Evolutionary conservation across 2,113 vertebrate species (phyloP).

Genomic region (Leucopternis melanops): DNA sequence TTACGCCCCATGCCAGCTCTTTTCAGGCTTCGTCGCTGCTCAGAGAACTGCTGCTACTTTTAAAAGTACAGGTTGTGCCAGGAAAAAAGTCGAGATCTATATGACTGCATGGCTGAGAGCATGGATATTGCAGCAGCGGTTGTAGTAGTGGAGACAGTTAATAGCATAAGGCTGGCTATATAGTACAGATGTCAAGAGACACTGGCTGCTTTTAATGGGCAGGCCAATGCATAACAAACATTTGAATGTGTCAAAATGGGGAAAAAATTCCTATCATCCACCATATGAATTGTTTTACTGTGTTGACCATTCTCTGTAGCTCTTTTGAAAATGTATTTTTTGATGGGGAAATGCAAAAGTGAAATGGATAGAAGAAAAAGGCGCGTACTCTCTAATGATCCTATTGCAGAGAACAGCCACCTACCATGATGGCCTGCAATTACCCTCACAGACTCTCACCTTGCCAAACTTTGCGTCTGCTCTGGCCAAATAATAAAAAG

Average conservation of each 20-base stretch:
- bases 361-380: background rate
- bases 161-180: background rate
- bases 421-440: fast-evolving
- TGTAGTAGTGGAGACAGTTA: background rate
- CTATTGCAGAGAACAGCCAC: background rate
- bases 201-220: background rate
- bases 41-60: background rate
- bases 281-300: background rate
- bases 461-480: background rate
- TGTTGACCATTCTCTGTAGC: background rate
- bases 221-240: background rate
- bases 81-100: background rate
- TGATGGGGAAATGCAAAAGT: too few relatives aligned
- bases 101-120: background rate
- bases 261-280: background rate
- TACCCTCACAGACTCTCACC: background rate
- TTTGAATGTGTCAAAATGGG: background rate
- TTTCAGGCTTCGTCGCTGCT: background rate
- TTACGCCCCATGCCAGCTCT: background rate
- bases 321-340: background rate
- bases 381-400: fast-evolving
- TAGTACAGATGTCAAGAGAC: background rate
- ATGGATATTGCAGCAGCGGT: background rate
- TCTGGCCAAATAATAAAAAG: background rate
- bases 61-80: background rate